Conservation (phyloP, 1,140 invertebrate genomes). For the Drosophila parvula region DNA sequence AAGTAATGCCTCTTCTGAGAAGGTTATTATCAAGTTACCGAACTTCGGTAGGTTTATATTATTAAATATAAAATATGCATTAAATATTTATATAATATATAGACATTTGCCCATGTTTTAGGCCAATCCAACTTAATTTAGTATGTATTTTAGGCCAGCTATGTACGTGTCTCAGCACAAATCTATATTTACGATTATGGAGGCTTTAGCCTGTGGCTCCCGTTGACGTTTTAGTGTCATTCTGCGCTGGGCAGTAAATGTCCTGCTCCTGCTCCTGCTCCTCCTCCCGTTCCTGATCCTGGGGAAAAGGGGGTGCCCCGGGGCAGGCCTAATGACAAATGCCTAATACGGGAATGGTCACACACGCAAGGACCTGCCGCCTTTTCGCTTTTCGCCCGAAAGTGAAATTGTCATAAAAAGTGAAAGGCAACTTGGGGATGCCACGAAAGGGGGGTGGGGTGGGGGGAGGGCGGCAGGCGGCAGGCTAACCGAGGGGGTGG, state of each 20-base stretch:
- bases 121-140: background rate
- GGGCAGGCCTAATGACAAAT: slow-evolving; percentile 65
- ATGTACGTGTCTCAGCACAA: slow-evolving; percentile 56
- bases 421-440: slow-evolving; percentile 73
- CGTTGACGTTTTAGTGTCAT: slow-evolving; percentile 73
- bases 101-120: too few relatives aligned
- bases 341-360: slow-evolving; percentile 68
- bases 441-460: background rate
- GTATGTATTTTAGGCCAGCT: background rate
- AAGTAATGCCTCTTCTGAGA: background rate
- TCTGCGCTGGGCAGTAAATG: slow-evolving; percentile 68
- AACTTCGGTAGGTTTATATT: too few relatives aligned
- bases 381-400: slow-evolving; percentile 40
- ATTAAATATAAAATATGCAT: background rate
- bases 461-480: too few relatives aligned
- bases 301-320: slow-evolving; percentile 1
- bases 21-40: too few relatives aligned
- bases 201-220: slow-evolving; percentile 55
- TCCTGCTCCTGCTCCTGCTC: background rate
- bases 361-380: slow-evolving; percentile 57
- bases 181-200: slow-evolving; percentile 80
- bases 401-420: slow-evolving; percentile 81
- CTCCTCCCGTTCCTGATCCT: background rate
- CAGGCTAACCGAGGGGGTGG: slow-evolving; percentile 6
- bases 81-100: background rate